These are phyloP conservation scores for Marasmarcha lunaedactyla DNA, from an alignment of 2,888 invertebrate species.

Conservation along the genomic window DNA sequence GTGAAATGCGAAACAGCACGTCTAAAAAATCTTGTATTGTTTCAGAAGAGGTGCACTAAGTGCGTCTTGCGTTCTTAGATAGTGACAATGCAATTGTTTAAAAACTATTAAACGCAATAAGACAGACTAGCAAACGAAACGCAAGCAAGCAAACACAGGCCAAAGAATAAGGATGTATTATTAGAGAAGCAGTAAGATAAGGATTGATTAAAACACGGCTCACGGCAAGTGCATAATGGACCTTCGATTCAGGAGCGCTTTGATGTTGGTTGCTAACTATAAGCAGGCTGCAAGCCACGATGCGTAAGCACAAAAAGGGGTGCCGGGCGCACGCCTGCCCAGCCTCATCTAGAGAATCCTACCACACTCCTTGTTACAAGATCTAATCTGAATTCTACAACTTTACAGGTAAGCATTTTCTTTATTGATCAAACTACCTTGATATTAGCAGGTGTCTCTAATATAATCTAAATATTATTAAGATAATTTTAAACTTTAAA, in stretches of 20 bases:
- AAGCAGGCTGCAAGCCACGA: slow-evolving; percentile 54
- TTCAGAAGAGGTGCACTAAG: slow-evolving; percentile 65
- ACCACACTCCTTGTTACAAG: slow-evolving; percentile 37
- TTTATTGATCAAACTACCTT: no score
- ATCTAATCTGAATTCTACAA: slow-evolving; percentile 57
- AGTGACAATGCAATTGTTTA: slow-evolving; percentile 65
- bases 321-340: slow-evolving; percentile 61
- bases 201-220: slow-evolving; percentile 63
- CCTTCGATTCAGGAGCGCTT: slow-evolving; percentile 54
- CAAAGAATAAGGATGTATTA: slow-evolving; percentile 68
- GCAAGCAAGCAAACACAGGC: slow-evolving; percentile 60
- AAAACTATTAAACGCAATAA: slow-evolving; percentile 44
- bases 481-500: no score
- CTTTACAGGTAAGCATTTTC: slow-evolving; percentile 39
- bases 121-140: slow-evolving; percentile 33
- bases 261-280: slow-evolving; percentile 54
- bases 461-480: no score
- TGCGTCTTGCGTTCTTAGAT: slow-evolving; percentile 55
- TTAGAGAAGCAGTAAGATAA: slow-evolving; percentile 40
- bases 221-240: slow-evolving; percentile 65
- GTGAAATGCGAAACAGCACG: slow-evolving; percentile 24
- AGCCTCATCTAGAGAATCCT: slow-evolving; percentile 47
- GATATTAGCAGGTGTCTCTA: no score
- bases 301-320: slow-evolving; percentile 67
- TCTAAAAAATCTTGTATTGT: slow-evolving; percentile 21